Conservation (phyloP, 2,113 vertebrate species). For the Lynx canadensis region DNA sequence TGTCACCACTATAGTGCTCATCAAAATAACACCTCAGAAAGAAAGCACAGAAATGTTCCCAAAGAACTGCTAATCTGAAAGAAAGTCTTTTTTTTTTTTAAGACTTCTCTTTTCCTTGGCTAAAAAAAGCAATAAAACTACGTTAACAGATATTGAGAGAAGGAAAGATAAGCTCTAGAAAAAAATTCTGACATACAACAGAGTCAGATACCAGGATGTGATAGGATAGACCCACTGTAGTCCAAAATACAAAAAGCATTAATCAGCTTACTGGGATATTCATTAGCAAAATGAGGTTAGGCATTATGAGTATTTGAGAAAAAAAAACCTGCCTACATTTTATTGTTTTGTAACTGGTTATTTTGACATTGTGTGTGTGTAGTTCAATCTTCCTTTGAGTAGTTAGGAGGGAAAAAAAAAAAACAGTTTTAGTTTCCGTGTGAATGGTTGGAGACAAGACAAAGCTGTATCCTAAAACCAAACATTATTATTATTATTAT, state of each 20-base stretch:
- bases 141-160: slow-evolving; percentile 13
- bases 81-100: neutral
- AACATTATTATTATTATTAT: neutral
- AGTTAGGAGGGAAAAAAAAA: neutral
- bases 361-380: neutral
- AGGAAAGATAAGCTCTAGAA: neutral
- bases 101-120: neutral
- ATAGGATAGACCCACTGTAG: neutral
- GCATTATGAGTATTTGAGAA: neutral
- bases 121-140: neutral
- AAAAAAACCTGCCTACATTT: neutral
- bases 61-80: slow-evolving; percentile 26
- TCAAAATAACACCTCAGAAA: slow-evolving; percentile 36
- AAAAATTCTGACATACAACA: neutral
- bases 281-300: neutral
- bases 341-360: neutral
- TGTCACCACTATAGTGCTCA: slow-evolving; percentile 33
- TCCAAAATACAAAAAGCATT: neutral
- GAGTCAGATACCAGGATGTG: neutral
- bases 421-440: neutral
- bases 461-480: neutral
- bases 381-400: neutral
- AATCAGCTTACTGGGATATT: neutral
- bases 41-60: neutral
- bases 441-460: neutral